A percentile compares a stretch with the other conserved stretches of the same genome.
Conservation (phyloP, 2,113 vertebrate species). For the Misgurnus mizolepis region DNA sequence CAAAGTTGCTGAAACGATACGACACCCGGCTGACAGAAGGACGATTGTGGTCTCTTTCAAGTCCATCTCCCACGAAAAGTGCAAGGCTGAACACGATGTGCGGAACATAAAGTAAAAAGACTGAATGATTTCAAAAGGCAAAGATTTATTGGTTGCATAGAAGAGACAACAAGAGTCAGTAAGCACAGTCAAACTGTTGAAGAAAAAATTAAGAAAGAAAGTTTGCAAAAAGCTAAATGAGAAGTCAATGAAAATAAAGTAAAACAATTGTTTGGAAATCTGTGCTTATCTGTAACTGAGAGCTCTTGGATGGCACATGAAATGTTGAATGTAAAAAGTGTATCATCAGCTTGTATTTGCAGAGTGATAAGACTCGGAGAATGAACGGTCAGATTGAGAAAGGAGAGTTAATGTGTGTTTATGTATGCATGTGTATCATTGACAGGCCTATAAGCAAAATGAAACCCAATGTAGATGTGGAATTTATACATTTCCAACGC, state of each 20-base stretch:
- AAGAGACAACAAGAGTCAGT: background rate
- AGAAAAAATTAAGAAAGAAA: background rate
- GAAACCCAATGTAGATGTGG: conserved; percentile 43
- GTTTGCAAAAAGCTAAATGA: conserved; percentile 37
- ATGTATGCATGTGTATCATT: conserved; percentile 1
- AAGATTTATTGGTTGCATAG: conserved; percentile 17
- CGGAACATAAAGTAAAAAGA: background rate
- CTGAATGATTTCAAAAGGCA: conserved; percentile 10
- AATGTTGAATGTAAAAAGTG: conserved; percentile 70
- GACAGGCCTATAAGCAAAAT: conserved; percentile 55
- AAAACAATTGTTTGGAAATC: background rate
- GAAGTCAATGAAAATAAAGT: conserved; percentile 11
- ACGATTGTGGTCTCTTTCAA: conserved; percentile 23
- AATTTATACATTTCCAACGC: background rate
- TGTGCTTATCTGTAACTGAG: conserved; percentile 2
- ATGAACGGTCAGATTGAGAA: conserved; percentile 31
- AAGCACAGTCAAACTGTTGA: background rate
- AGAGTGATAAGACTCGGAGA: conserved; percentile 60
- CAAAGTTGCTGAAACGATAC: conserved; percentile 24
- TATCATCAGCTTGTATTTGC: conserved; percentile 63
- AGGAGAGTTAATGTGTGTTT: conserved; percentile 15
- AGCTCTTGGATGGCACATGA: conserved; percentile 57
- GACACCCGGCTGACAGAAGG: conserved; percentile 21
- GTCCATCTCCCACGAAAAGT: conserved; percentile 24
- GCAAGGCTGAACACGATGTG: conserved; percentile 1